phyloP scores from a whole-genome alignment of 2,888 invertebrate species.

The Tachystola acroxantha region DNA sequence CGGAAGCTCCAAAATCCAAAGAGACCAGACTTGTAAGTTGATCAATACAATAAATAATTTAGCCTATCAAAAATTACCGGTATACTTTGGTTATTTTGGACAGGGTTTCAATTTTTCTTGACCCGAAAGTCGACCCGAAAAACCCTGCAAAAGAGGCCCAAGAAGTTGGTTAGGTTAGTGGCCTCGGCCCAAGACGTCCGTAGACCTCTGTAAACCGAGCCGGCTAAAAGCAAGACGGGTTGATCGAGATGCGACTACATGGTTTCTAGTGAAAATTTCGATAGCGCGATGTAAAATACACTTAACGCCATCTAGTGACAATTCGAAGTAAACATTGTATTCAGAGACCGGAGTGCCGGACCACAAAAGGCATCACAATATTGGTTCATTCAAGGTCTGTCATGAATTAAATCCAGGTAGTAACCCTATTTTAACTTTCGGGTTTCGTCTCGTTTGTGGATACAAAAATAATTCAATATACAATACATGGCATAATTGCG shows the following conservation, averaged over 20 bases:
- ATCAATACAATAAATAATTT: background rate
- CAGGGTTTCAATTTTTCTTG: conserved; percentile 72
- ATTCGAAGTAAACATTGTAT: too few relatives aligned
- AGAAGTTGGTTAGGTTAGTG: conserved; percentile 74
- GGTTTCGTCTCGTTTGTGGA: too few relatives aligned
- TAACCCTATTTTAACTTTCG: too few relatives aligned
- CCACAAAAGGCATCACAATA: too few relatives aligned
- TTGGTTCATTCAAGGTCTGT: too few relatives aligned
- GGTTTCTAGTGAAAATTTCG: conserved; percentile 16
- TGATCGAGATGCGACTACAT: conserved; percentile 24
- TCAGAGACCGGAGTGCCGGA: too few relatives aligned
- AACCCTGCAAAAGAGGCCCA: conserved; percentile 71
- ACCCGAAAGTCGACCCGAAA: conserved; percentile 66
- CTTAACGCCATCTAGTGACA: conserved; percentile 34
- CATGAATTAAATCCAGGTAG: too few relatives aligned
- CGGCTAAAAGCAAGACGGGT: conserved; percentile 79
- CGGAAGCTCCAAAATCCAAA: too few relatives aligned
- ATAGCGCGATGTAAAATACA: conserved; percentile 34
- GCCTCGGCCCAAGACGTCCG: conserved; percentile 79
- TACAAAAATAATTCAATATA: too few relatives aligned
- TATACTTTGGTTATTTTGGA: conserved; percentile 17
- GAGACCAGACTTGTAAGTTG: too few relatives aligned
- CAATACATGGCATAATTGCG: too few relatives aligned
- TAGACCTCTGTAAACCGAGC: conserved; percentile 87
- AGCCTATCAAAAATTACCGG: conserved; percentile 3